These are phyloP conservation scores for Conus betulinus DNA, from an alignment of 1,140 invertebrate genomes.

Conservation along the genomic window DNA sequence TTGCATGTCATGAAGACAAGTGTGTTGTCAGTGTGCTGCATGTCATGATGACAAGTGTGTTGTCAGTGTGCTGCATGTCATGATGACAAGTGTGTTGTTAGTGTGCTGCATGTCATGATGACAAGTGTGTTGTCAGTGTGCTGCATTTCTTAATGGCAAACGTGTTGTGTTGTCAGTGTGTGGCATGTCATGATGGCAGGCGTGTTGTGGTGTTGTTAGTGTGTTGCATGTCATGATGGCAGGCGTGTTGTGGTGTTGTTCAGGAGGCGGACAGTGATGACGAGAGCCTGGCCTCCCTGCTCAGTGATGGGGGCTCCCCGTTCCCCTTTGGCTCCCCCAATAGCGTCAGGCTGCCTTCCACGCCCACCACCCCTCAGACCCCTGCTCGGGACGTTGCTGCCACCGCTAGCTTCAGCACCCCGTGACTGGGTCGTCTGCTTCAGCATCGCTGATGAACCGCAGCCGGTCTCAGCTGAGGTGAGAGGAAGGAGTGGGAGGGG, in stretches of 20 bases:
- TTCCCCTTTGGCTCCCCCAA: slow-evolving; percentile 47
- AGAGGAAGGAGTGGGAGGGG: neutral
- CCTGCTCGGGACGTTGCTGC: neutral
- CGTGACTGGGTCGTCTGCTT: neutral
- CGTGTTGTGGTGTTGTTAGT: too few relatives aligned
- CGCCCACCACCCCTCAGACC: neutral
- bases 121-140: too few relatives aligned
- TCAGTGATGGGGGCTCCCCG: slow-evolving; percentile 65
- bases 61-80: too few relatives aligned
- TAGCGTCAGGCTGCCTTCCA: slow-evolving; percentile 15
- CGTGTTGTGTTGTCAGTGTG: too few relatives aligned
- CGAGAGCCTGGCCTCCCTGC: slow-evolving; percentile 63
- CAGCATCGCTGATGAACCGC: neutral
- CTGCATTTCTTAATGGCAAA: too few relatives aligned
- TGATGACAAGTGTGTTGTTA: too few relatives aligned
- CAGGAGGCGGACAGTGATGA: slow-evolving; percentile 59
- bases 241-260: neutral
- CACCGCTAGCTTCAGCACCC: neutral
- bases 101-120: too few relatives aligned
- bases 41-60: too few relatives aligned
- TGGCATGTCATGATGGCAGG: too few relatives aligned
- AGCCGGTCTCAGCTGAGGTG: neutral
- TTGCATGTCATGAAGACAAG: too few relatives aligned
- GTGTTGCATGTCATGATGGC: too few relatives aligned
- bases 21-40: too few relatives aligned